These are phyloP conservation scores for Penaeus monodon DNA, from an alignment of 2,888 invertebrate species.

Conservation along the genomic window DNA sequence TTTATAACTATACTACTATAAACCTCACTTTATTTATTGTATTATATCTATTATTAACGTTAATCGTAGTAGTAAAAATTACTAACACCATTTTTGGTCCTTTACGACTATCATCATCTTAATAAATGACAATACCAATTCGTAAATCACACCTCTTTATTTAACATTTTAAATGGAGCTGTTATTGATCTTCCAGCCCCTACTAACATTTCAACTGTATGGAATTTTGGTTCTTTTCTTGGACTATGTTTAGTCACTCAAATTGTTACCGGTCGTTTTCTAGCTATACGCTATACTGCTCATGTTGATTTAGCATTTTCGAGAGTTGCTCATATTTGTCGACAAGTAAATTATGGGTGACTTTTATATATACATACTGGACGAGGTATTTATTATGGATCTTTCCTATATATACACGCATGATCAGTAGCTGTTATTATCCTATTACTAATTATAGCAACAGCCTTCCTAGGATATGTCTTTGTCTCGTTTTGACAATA, in stretches of 20 bases:
- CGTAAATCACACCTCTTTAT: neutral
- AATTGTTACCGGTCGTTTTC: conserved; percentile 71
- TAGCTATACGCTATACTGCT: conserved; percentile 80
- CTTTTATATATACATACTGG: conserved; percentile 79
- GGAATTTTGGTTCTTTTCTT: conserved; percentile 80
- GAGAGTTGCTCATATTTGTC: conserved; percentile 79
- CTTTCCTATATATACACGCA: conserved; percentile 72
- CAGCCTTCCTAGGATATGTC: conserved; percentile 84
- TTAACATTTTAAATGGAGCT: neutral
- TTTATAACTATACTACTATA: no score
- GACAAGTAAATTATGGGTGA: conserved; percentile 80
- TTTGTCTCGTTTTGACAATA: no score
- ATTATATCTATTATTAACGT: no score
- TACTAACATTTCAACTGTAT: conserved; percentile 75
- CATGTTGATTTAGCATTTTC: conserved; percentile 71
- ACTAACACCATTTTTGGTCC: neutral
- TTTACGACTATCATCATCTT: neutral
- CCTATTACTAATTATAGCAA: conserved; percentile 78
- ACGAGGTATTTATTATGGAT: conserved; percentile 70
- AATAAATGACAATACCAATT: neutral
- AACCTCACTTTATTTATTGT: no score
- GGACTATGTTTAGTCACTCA: conserved; percentile 76
- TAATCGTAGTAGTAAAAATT: neutral
- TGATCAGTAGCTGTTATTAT: conserved; percentile 79
- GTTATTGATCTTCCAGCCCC: neutral